A percentile compares a stretch with the other conserved stretches of the same genome.
Conservation (phyloP, 2,113 vertebrate species). For the Accipiter virgatus region DNA sequence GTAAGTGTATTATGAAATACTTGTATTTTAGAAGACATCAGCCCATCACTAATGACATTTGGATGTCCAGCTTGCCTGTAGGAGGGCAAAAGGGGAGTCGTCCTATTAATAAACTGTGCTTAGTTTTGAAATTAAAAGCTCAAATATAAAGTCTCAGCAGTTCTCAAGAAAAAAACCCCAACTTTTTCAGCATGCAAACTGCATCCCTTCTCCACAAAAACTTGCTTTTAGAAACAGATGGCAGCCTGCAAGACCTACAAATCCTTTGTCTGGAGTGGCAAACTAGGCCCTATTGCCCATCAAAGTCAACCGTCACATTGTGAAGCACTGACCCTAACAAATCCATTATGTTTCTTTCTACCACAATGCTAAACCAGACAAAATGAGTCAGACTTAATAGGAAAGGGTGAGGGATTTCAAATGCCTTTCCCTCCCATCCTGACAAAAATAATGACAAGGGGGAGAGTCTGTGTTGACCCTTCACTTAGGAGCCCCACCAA, state of each 20-base stretch:
- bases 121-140: background rate
- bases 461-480: background rate
- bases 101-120: background rate
- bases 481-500: background rate
- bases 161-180: background rate
- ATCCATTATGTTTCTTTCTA: conserved; percentile 70
- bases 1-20: background rate
- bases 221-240: conserved; percentile 73
- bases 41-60: background rate
- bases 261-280: conserved; percentile 65
- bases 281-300: conserved; percentile 53
- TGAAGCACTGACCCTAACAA: conserved; percentile 74
- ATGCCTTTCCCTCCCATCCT: background rate
- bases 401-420: conserved; percentile 41
- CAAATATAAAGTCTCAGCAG: background rate
- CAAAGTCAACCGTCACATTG: conserved; percentile 68
- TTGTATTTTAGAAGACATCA: background rate
- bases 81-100: background rate
- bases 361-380: conserved; percentile 52
- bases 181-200: conserved; percentile 47
- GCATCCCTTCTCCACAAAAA: conserved; percentile 23
- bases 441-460: background rate
- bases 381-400: conserved; percentile 53
- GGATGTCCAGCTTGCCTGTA: background rate
- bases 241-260: conserved; percentile 62